Evolutionary conservation across 2,888 invertebrate genomes (phyloP).

Genomic region (Schizaphis graminum): DNA sequence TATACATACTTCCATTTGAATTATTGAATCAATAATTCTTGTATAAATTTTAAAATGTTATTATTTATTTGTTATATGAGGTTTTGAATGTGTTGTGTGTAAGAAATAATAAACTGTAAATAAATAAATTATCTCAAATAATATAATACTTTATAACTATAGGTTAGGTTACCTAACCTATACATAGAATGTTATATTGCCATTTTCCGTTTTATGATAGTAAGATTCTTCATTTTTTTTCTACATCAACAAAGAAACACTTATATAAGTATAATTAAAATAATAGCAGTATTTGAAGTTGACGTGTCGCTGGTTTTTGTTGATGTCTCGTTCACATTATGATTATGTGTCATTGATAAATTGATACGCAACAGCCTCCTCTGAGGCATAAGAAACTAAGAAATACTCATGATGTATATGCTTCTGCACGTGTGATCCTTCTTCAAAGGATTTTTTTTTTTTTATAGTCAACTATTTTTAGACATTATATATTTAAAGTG

Average conservation of each 20-base stretch:
- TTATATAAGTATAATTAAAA: neutral
- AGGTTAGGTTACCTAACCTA: too few relatives aligned
- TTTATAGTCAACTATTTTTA: constrained; percentile 10
- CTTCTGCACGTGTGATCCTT: neutral
- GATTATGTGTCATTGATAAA: constrained; percentile 21
- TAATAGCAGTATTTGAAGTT: constrained; percentile 8
- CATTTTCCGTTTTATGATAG: neutral
- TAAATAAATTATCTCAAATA: neutral
- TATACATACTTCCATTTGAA: neutral
- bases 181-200: neutral
- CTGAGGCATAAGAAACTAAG: neutral
- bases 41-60: neutral
- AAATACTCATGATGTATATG: neutral
- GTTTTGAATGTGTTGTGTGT: neutral
- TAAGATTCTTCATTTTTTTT: neutral
- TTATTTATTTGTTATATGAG: neutral
- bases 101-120: neutral
- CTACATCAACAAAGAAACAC: neutral
- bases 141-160: neutral
- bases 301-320: neutral
- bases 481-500: neutral
- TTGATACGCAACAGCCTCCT: constrained; percentile 4
- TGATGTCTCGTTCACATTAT: neutral
- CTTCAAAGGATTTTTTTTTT: constrained; percentile 27
- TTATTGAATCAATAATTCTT: neutral